Evolutionary conservation across 2,888 invertebrate species (phyloP).

Genomic region (Autographa pulchrina): DNA sequence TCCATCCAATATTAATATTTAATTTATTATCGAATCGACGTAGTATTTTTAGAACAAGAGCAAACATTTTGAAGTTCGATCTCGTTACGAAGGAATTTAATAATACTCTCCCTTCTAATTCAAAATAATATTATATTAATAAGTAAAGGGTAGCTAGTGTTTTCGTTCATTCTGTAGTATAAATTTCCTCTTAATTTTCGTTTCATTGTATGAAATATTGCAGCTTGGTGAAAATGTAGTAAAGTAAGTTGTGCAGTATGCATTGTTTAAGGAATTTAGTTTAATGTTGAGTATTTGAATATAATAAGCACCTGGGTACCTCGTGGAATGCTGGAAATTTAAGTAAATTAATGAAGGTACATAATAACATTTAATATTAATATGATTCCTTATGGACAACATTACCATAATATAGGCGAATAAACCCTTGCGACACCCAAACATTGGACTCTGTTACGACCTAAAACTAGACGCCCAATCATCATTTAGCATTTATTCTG

Average conservation of each 20-base stretch:
- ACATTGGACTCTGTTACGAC: too few relatives aligned
- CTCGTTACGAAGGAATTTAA: neutral
- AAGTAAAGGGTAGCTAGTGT: neutral
- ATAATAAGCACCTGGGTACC: neutral
- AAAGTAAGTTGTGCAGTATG: neutral
- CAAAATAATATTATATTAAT: neutral
- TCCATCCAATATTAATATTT: neutral
- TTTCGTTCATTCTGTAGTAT: neutral
- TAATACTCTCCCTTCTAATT: neutral
- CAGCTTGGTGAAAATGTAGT: neutral
- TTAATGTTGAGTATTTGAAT: neutral
- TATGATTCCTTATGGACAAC: too few relatives aligned
- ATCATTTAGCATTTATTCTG: too few relatives aligned
- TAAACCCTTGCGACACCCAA: too few relatives aligned
- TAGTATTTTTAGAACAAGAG: too few relatives aligned
- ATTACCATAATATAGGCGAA: too few relatives aligned
- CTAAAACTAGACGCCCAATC: too few relatives aligned
- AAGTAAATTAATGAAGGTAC: too few relatives aligned
- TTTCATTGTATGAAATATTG: neutral
- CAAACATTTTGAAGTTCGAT: neutral
- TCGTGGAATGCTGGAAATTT: neutral
- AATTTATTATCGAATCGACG: neutral
- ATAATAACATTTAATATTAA: too few relatives aligned
- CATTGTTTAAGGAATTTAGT: neutral
- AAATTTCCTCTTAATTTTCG: neutral